Evolutionary conservation across 2,797 vertebrate genomes (phyloP), one percentile per base, ranked within the genome.

Genomic region (Cottoperca gobio): DNA sequence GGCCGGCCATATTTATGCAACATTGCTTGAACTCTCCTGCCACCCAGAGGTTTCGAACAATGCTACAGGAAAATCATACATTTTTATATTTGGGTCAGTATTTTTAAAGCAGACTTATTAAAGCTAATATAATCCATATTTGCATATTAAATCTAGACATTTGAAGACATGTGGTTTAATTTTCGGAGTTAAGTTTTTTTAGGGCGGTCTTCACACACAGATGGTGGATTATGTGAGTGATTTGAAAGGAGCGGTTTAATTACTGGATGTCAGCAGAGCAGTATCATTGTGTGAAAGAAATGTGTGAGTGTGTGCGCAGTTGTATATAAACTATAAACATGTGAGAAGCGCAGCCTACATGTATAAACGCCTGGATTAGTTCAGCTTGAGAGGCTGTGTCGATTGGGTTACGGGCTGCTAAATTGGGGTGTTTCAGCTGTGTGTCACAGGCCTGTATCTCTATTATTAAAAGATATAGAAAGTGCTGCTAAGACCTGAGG

Each of bases 1-100:
- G 68, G 64, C 80, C 71, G 78, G 48, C 9, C 6, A 0, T n/a
- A n/a, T 69, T 52, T 39, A 50, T 17, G 31, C 57, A 49, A 24
- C 50, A 90, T 92, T 85, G 77, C 81, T 92, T 90, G 83, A 91
- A 82, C 92, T 85, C 81, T 91, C 58, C 89, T 92, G 91, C 92
- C 93, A 88, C 91, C 91, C 62, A 88, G 90, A 93, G 93, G 90
- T 46, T 14, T 31, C 11, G 70, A 65, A 61, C 12, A 24, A 23
- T 8, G 40, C 80, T 90, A 35, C 91, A 90, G 12, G 8, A 40
- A 28, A 72, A 52, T 46, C 37, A 21, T 7, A 9, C 33, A 50
- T 10, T 48, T 55, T 50, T 26, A 28, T 12, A 31, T 31, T 13
- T 49, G 5, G 11, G 33, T 73, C 45, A 2, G 48, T 60, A 67